A percentile compares a stretch with the other conserved stretches of the same genome.
phyloP scores from a whole-genome alignment of 2,797 vertebrate species.

The Gallinago nigripennis region DNA sequence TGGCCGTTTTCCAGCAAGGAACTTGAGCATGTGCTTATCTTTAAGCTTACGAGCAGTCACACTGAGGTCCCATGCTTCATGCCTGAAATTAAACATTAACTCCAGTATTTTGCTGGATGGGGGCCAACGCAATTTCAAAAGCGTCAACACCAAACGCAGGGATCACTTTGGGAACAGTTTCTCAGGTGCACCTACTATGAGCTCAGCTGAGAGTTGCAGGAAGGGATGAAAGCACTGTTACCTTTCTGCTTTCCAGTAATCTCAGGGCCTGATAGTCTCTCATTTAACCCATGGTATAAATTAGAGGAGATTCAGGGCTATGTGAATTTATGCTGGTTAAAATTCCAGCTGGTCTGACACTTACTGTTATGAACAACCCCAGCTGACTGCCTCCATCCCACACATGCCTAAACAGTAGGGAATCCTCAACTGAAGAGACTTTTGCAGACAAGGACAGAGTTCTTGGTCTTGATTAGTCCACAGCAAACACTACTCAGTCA shows the following conservation, averaged over 20 bases:
- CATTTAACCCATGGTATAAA: not conserved
- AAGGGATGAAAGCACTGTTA: not conserved
- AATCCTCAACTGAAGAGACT: not conserved
- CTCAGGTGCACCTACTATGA: not conserved
- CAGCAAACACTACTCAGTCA: not conserved
- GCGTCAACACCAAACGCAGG: not conserved
- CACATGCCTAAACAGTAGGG: not conserved
- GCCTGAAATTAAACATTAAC: conserved; percentile 37
- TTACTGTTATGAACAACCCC: not conserved
- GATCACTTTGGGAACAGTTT: not conserved
- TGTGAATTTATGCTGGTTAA: not conserved
- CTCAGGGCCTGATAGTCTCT: not conserved
- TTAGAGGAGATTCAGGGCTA: not conserved
- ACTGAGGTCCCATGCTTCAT: not conserved
- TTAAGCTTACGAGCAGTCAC: not conserved
- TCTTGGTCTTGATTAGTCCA: not conserved
- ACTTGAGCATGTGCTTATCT: conserved; percentile 58
- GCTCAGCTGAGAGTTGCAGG: not conserved
- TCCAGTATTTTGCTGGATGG: not conserved
- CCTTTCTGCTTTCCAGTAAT: not conserved
- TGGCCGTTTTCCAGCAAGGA: conserved; percentile 21
- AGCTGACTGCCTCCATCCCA: not conserved
- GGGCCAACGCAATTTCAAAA: not conserved
- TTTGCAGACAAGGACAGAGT: not conserved
- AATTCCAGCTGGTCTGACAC: not conserved